These are phyloP conservation scores for Colletes latitarsis DNA, from an alignment of 1,140 invertebrate genomes.

Conservation along the genomic window DNA sequence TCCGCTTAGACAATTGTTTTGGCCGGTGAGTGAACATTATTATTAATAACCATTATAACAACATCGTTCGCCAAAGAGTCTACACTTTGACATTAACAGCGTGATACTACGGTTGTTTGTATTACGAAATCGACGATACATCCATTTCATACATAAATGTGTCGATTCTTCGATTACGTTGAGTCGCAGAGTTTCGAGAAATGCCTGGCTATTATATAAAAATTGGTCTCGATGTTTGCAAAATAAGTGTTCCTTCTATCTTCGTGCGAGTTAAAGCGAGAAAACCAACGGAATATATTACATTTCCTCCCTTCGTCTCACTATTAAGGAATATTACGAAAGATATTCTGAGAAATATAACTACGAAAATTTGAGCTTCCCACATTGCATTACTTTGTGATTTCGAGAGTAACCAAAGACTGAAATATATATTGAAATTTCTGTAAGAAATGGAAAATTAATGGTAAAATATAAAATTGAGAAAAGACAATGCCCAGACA, in stretches of 20 bases:
- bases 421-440: too few species aligned
- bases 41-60: not conserved
- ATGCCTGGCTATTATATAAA: not conserved
- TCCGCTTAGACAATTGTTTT: not conserved
- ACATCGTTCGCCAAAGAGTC: not conserved
- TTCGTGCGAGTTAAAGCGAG: not conserved
- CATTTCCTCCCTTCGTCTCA: slow-evolving; percentile 24
- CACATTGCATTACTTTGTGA: too few species aligned
- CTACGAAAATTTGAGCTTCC: too few species aligned
- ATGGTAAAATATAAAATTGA: too few species aligned
- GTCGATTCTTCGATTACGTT: not conserved
- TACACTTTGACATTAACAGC: too few species aligned
- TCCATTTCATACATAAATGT: too few species aligned
- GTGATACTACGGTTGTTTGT: too few species aligned
- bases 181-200: not conserved
- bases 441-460: too few species aligned
- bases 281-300: slow-evolving; percentile 1
- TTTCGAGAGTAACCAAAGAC: too few species aligned
- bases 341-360: not conserved
- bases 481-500: too few species aligned
- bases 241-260: not conserved
- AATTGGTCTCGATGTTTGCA: not conserved
- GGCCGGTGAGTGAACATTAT: not conserved
- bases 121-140: too few species aligned
- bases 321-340: not conserved